phyloP scores from a whole-genome alignment of 1,140 invertebrate species.

The Globodera ellingtonae region DNA sequence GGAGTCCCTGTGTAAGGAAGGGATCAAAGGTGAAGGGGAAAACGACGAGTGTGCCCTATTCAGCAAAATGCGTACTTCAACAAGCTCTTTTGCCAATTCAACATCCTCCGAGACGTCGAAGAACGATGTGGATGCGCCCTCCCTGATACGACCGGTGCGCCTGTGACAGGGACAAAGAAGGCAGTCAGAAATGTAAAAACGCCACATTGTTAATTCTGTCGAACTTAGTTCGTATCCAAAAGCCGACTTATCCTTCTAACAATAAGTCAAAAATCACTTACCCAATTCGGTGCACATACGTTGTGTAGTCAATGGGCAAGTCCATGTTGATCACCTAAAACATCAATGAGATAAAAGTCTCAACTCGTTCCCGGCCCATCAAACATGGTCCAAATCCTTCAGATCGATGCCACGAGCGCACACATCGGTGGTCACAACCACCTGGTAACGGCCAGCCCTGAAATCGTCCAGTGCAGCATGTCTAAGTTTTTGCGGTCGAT shows the following conservation, averaged over 20 bases:
- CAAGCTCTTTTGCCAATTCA: slow-evolving; percentile 35
- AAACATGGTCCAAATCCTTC: slow-evolving; percentile 84
- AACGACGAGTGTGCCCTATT: slow-evolving; percentile 5
- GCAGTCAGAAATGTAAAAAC: too few species aligned
- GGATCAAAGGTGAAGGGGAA: neutral
- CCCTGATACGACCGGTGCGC: slow-evolving; percentile 73
- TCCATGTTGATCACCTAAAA: slow-evolving; percentile 84
- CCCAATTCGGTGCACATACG: slow-evolving; percentile 89
- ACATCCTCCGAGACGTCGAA: slow-evolving; percentile 45
- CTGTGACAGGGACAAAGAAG: too few species aligned
- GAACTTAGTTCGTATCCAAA: too few species aligned
- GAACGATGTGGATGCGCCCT: slow-evolving; percentile 47
- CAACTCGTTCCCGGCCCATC: slow-evolving; percentile 65
- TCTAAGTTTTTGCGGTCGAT: slow-evolving; percentile 82
- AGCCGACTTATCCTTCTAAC: too few species aligned
- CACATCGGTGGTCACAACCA: neutral
- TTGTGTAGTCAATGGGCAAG: slow-evolving; percentile 85
- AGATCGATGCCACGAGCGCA: slow-evolving; percentile 72
- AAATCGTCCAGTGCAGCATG: slow-evolving; percentile 85
- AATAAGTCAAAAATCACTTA: too few species aligned
- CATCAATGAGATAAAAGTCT: neutral
- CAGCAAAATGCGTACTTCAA: slow-evolving; percentile 34
- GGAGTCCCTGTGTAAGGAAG: slow-evolving; percentile 36
- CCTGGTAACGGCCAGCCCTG: slow-evolving; percentile 28
- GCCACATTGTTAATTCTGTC: too few species aligned